Conservation (phyloP, 2,113 vertebrate genomes). For the Tetrax tetrax region DNA sequence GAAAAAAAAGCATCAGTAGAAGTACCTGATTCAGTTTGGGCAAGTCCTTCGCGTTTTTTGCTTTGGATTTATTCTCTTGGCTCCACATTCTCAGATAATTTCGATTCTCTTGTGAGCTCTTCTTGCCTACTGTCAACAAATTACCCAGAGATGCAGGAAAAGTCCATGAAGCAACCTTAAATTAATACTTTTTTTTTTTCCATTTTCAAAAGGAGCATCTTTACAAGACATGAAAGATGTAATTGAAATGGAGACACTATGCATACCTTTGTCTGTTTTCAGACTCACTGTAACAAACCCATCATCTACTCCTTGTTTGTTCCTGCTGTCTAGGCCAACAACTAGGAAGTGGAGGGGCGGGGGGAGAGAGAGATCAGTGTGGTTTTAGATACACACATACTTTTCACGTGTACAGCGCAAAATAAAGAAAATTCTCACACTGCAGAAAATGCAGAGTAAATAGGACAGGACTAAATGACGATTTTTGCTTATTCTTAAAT, state of each 20-base stretch:
- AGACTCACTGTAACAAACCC: conserved; percentile 94
- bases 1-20: not conserved
- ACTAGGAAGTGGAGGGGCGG: conserved; percentile 40
- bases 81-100: conserved; percentile 93
- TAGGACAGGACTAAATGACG: not conserved
- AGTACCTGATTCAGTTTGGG: conserved; percentile 94
- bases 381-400: not conserved
- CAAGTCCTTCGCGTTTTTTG: conserved; percentile 87
- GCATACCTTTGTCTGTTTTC: conserved; percentile 89
- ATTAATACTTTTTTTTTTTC: not conserved
- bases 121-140: conserved; percentile 82
- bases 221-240: not conserved
- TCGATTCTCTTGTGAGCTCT: conserved; percentile 89
- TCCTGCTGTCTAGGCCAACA: conserved; percentile 84
- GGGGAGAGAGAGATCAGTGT: not conserved
- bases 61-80: conserved; percentile 87
- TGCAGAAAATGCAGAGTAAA: not conserved
- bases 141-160: not conserved
- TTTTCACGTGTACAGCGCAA: not conserved
- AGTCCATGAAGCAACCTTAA: not conserved
- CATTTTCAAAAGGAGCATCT: conserved; percentile 1
- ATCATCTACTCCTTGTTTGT: conserved; percentile 85
- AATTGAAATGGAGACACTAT: not conserved
- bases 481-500: not conserved
- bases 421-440: not conserved